A percentile compares a stretch with the other conserved stretches of the same genome.
These are phyloP conservation scores for Phaethornis superciliosus DNA, from an alignment of 2,113 vertebrate species.

Conservation along the genomic window DNA sequence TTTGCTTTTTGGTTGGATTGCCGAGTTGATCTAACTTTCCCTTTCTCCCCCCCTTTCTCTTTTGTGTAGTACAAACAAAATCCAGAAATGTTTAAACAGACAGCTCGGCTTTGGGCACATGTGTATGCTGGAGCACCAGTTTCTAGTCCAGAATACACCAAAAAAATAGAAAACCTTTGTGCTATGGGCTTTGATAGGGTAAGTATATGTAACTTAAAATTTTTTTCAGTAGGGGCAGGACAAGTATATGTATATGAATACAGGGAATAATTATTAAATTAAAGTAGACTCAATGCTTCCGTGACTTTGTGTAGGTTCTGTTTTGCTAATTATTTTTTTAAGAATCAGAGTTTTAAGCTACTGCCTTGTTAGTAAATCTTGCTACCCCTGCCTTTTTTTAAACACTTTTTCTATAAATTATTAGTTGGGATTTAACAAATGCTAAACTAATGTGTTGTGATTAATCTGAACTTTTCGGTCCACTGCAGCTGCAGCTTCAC, in stretches of 20 bases:
- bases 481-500: not conserved
- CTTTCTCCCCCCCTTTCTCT: not conserved
- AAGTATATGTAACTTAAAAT: conserved; percentile 65
- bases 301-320: not conserved
- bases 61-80: conserved; percentile 95
- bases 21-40: conserved; percentile 30
- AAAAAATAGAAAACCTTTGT: conserved; percentile 99
- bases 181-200: conserved; percentile 99
- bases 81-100: conserved; percentile 99
- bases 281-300: not conserved
- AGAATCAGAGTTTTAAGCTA: not conserved
- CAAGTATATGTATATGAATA: not conserved
- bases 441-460: not conserved
- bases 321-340: not conserved
- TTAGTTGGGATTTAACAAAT: not conserved
- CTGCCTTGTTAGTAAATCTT: accelerated
- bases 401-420: not conserved
- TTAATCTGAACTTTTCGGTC: not conserved
- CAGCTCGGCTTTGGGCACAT: conserved; percentile 95
- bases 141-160: conserved; percentile 95
- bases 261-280: not conserved
- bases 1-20: not conserved
- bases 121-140: conserved; percentile 94
- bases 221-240: not conserved
- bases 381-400: not conserved